Conservation (phyloP, 2,797 vertebrate genomes). For the Pipistrellus pipistrellus region DNA sequence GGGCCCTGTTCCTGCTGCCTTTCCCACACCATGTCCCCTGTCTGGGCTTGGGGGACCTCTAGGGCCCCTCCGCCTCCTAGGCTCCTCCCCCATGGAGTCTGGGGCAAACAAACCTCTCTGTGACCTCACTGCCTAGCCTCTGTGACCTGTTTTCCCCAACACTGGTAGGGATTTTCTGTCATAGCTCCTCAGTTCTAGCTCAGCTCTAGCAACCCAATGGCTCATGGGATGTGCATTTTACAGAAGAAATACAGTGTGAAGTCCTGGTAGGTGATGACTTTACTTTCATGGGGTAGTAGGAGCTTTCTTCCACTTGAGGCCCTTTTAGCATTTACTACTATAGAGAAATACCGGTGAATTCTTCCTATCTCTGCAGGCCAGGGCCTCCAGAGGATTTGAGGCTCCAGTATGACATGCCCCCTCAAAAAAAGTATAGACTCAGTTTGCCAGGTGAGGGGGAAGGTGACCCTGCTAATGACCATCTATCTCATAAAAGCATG, state of each 20-base stretch:
- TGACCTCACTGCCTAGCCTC: constrained; percentile 81
- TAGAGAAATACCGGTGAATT: constrained; percentile 51
- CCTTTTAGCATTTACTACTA: constrained; percentile 29
- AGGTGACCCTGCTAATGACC: not conserved
- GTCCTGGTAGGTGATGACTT: constrained; percentile 1
- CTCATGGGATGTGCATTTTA: constrained; percentile 43
- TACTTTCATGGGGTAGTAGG: constrained; percentile 14
- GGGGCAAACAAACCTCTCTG: constrained; percentile 79
- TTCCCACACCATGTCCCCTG: constrained; percentile 77
- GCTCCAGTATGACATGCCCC: not conserved
- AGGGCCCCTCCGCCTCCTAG: constrained; percentile 57
- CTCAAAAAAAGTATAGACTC: not conserved
- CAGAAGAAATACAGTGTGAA: constrained; percentile 54
- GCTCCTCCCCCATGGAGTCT: constrained; percentile 80
- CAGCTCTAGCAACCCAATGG: not conserved
- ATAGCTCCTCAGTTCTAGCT: constrained; percentile 51
- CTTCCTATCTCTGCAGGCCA: not conserved
- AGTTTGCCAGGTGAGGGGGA: not conserved
- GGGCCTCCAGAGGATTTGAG: not conserved
- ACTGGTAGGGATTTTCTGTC: not conserved
- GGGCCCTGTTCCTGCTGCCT: constrained; percentile 47
- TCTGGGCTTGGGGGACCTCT: constrained; percentile 68
- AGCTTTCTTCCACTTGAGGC: constrained; percentile 1
- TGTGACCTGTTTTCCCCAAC: constrained; percentile 77
- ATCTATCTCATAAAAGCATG: not conserved